These are phyloP conservation scores for Drosophila meridionalis DNA, from an alignment of 2,888 invertebrate genomes.

Conservation along the genomic window DNA sequence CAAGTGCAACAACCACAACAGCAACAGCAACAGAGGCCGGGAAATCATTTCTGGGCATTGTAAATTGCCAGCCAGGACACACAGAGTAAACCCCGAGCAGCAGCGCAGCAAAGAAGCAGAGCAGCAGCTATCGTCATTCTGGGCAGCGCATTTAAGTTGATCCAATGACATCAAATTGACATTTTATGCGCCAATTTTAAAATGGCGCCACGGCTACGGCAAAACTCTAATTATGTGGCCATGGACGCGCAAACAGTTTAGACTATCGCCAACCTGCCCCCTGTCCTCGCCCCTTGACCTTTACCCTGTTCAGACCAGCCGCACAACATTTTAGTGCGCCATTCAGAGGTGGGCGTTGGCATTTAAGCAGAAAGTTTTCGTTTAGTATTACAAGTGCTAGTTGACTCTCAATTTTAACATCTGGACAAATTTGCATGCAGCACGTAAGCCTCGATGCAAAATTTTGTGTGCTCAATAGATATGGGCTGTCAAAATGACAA, in stretches of 20 bases:
- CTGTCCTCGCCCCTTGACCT: not conserved
- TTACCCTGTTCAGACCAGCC: not conserved
- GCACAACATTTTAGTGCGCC: constrained; percentile 11
- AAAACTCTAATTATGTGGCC: constrained; percentile 75
- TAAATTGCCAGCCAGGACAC: constrained; percentile 56
- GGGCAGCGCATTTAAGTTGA: constrained; percentile 75
- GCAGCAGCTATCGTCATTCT: constrained; percentile 33
- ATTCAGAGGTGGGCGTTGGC: not conserved
- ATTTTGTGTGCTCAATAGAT: not conserved
- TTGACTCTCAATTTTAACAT: constrained; percentile 8
- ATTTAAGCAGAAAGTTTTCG: constrained; percentile 11
- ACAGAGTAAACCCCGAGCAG: constrained; percentile 15
- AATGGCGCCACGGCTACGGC: constrained; percentile 53
- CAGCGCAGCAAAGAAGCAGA: constrained; percentile 9
- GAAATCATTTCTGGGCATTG: constrained; percentile 65
- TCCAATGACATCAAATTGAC: constrained; percentile 82
- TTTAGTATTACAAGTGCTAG: constrained; percentile 10
- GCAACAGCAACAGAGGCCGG: constrained; percentile 48
- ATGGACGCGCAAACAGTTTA: constrained; percentile 69
- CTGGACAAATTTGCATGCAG: not conserved
- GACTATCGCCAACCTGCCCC: not conserved
- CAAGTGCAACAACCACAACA: constrained; percentile 58
- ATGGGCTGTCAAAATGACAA: not conserved
- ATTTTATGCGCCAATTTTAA: constrained; percentile 81
- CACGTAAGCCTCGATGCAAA: not conserved